phyloP scores from a whole-genome alignment of 2,113 vertebrate genomes.

The Eclectus roratus region DNA sequence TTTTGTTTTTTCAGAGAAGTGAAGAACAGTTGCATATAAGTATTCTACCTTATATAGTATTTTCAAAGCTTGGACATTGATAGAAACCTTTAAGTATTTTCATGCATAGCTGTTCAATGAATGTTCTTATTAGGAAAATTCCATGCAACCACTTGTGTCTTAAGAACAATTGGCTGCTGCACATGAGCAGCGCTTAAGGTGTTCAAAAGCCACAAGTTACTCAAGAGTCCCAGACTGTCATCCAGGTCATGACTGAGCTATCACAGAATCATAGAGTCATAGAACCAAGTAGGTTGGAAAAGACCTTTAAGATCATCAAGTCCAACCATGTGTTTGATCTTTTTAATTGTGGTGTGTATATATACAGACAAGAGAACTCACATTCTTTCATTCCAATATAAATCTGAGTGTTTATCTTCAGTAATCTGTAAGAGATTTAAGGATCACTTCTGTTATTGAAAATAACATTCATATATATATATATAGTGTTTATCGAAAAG shows the following conservation, averaged over 20 bases:
- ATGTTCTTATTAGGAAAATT: not conserved
- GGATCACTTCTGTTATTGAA: not conserved
- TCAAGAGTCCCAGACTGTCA: not conserved
- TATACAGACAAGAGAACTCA: not conserved
- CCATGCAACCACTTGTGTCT: rapidly evolving
- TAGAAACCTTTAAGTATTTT: not conserved
- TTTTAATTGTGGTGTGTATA: not conserved
- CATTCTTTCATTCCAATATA: not conserved
- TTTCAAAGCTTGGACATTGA: not conserved
- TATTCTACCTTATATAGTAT: not conserved
- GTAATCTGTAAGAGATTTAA: not conserved
- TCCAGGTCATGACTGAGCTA: not conserved
- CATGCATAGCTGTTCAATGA: not conserved
- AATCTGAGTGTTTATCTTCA: not conserved
- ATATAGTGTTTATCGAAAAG: not conserved
- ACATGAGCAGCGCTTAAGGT: not conserved
- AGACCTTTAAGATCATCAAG: not conserved
- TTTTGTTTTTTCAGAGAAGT: not conserved
- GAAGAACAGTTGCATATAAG: not conserved
- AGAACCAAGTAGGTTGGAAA: not conserved
- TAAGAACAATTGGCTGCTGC: not conserved
- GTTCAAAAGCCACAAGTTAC: not conserved
- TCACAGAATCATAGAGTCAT: not conserved
- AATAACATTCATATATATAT: not conserved
- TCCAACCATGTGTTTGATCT: not conserved